Evolutionary conservation across 2,797 vertebrate genomes (phyloP).

Genomic region (Tragopan temminckii): DNA sequence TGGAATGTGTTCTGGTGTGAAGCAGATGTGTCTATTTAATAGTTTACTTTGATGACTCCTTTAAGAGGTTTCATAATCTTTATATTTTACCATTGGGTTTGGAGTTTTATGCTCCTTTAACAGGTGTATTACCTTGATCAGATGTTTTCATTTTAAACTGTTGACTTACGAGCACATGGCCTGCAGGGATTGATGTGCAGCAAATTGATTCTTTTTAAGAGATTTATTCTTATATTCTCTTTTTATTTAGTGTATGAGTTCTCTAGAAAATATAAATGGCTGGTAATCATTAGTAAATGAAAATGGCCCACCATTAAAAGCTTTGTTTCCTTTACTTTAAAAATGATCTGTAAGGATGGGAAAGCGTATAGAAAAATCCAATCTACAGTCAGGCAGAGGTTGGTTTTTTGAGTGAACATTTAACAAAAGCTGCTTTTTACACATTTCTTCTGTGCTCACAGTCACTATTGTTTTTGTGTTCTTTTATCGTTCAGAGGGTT

Average conservation of each 20-base stretch:
- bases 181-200: conserved; percentile 78
- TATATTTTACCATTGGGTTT: conserved; percentile 82
- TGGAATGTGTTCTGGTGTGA: conserved; percentile 60
- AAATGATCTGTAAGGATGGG: conserved; percentile 16
- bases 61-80: conserved; percentile 84
- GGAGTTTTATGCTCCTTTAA: conserved; percentile 81
- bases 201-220: conserved; percentile 77
- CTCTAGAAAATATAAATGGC: conserved; percentile 61
- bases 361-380: conserved; percentile 26
- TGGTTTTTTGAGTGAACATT: conserved; percentile 49
- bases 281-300: conserved; percentile 66
- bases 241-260: conserved; percentile 69
- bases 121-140: conserved; percentile 83
- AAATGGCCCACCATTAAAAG: conserved; percentile 59
- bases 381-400: conserved; percentile 58
- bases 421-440: conserved; percentile 39
- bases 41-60: conserved; percentile 83
- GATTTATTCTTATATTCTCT: conserved; percentile 79
- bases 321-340: conserved; percentile 59
- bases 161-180: conserved; percentile 84
- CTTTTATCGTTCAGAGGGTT: conserved; percentile 45
- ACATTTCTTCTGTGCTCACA: conserved; percentile 24
- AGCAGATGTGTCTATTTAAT: conserved; percentile 83
- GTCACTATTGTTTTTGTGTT: conserved; percentile 30
- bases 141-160: conserved; percentile 84